These are phyloP conservation scores for rabbit (Oryctolagus cuniculus) DNA, from an alignment of 2,113 vertebrate species.

Conservation along the genomic window DNA sequence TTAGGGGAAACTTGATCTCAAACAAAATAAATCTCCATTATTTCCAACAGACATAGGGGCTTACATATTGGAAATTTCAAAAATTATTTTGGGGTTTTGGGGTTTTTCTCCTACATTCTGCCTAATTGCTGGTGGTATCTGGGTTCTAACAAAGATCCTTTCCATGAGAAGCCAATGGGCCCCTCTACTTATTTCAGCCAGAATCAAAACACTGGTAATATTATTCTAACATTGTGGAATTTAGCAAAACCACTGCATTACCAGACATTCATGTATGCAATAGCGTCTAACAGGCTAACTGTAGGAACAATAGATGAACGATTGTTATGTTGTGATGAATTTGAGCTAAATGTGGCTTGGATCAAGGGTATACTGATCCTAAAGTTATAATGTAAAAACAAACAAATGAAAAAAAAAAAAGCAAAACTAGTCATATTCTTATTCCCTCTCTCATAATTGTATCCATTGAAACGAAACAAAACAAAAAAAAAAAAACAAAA, in stretches of 20 bases:
- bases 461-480: not conserved
- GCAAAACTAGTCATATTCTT: not conserved
- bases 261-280: conserved; percentile 35
- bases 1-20: conserved; percentile 46
- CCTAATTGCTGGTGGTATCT: conserved; percentile 42
- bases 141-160: not conserved
- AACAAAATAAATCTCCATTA: conserved; percentile 45
- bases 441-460: not conserved
- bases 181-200: conserved; percentile 9
- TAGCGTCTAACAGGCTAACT: conserved; percentile 12
- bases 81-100: conserved; percentile 31
- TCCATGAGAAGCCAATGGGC: not conserved
- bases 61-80: conserved; percentile 43
- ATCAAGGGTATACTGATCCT: not conserved
- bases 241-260: conserved; percentile 63
- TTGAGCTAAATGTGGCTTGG: conserved; percentile 52
- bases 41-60: conserved; percentile 13
- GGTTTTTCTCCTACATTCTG: not conserved
- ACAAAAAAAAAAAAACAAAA: not conserved
- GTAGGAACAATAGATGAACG: conserved; percentile 44
- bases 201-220: conserved; percentile 51
- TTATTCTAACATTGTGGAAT: conserved; percentile 36
- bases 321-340: conserved; percentile 16
- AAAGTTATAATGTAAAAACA: not conserved
- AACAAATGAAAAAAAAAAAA: not conserved